Base-by-base conservation (phyloP, 1,140 invertebrate genomes). In the Tenebrio molitor region DNA sequence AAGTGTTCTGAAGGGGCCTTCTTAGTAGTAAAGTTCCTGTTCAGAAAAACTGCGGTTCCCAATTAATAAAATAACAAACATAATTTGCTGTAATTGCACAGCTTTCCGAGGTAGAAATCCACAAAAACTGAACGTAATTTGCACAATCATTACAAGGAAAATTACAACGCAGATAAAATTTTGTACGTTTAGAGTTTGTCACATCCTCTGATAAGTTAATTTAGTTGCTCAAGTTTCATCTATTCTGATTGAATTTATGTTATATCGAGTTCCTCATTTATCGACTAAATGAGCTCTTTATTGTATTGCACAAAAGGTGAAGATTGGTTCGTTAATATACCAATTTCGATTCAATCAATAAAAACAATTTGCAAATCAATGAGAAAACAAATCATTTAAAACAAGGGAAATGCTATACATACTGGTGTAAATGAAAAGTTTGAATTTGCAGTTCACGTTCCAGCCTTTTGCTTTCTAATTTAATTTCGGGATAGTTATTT, bases 351-450 rank as follows among this genome's bases (percentile, higher is more conserved):
- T 53, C 46, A 53, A 53, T 58, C 50, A 58, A 58, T 58, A 34
- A 29, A 58, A 58, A n/a, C 50, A 58, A 58, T 58, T 58, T 58
- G 50, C 50, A 58, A 58, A 58, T 58, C 50, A 58, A 34, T 58
- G 50, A 29, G 21, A 53, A 53, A 53, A 53, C 17, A 53, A 53
- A 53, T 58, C 50, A 58, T 8, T 58, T 58, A 58, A 58, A 29
- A 58, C 25, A 58, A 58, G 50, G 36, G 36, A 12, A 39, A 39
- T 39, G n/a, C 36, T 39, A 39, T n/a, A 46, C 16, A n/a, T n/a
- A n/a, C n/a, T n/a, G n/a, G n/a, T n/a, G 42, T 46, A 46, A 46
- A 46, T 46, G 42, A 58, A 25, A 58, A 58, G 50, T 25, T 29
- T 29, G 50, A 12, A 23, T 58, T 58, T 53, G 6, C 21, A 19